These are phyloP conservation scores for Lycophotia porphyrea DNA, from an alignment of 2,888 invertebrate species.

Conservation along the genomic window DNA sequence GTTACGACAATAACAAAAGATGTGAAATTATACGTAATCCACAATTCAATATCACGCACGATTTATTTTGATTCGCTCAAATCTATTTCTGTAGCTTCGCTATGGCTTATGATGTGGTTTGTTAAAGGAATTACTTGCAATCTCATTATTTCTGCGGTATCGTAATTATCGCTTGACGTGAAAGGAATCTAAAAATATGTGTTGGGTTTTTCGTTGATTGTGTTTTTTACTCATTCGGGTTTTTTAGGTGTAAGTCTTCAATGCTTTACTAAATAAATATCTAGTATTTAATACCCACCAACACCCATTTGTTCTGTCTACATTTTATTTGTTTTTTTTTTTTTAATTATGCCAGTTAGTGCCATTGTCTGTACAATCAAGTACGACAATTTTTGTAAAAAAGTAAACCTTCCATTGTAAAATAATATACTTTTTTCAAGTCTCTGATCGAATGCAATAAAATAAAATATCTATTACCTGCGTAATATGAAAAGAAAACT, in stretches of 20 bases:
- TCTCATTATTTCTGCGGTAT: conserved; percentile 38
- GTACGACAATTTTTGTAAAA: too few species aligned
- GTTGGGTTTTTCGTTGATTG: neutral
- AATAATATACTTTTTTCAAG: neutral
- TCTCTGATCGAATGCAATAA: neutral
- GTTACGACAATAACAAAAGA: neutral
- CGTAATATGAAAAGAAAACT: neutral
- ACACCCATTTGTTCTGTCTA: neutral
- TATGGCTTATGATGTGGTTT: conserved; percentile 9
- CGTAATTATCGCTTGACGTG: conserved; percentile 17
- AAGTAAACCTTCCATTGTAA: neutral
- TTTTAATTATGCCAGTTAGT: neutral
- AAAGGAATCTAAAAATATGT: neutral
- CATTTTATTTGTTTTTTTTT: too few species aligned
- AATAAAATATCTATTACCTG: neutral
- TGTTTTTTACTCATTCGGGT: neutral
- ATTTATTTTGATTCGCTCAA: conserved; percentile 25
- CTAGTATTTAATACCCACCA: neutral
- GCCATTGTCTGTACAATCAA: too few species aligned
- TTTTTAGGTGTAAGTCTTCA: neutral
- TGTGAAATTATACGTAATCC: neutral
- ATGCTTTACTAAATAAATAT: neutral
- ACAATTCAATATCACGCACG: conserved; percentile 8
- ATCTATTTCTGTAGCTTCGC: conserved; percentile 20
- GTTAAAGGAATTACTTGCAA: conserved; percentile 18